phyloP scores from a whole-genome alignment of 1,140 invertebrate species.

The Diorhabda carinulata region DNA sequence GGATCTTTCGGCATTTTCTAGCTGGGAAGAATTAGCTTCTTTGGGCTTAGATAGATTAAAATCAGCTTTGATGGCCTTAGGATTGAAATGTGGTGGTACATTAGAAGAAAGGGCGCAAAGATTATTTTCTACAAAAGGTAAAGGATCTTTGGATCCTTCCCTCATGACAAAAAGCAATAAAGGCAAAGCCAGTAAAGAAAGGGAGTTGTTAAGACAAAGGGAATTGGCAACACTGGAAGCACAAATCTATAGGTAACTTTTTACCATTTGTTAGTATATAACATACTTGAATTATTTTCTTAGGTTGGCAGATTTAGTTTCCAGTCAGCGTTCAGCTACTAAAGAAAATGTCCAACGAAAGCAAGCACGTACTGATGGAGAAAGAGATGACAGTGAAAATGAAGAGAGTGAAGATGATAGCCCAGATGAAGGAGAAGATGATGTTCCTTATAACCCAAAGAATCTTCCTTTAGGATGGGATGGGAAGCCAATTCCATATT shows the following conservation, averaged over 20 bases:
- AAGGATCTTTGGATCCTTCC: constrained; percentile 83
- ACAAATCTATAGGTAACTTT: constrained; percentile 71
- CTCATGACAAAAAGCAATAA: constrained; percentile 83
- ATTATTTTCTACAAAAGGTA: constrained; percentile 93
- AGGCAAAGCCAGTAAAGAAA: constrained; percentile 62
- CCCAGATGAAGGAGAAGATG: constrained; percentile 82
- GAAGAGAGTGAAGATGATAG: constrained; percentile 83
- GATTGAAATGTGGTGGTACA: constrained; percentile 96
- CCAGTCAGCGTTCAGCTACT: constrained; percentile 81
- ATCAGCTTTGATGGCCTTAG: constrained; percentile 94
- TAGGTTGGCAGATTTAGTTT: constrained; percentile 75
- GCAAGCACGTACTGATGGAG: constrained; percentile 93
- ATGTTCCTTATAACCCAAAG: constrained; percentile 98
- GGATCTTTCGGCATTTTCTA: constrained; percentile 93
- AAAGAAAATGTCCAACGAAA: constrained; percentile 98
- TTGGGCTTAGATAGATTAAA: constrained; percentile 96
- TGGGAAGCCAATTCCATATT: constrained; percentile 99
- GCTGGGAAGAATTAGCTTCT: constrained; percentile 96
- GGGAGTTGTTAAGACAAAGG: constrained; percentile 70
- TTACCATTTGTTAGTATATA: neutral
- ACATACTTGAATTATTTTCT: constrained; percentile 14
- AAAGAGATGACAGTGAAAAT: constrained; percentile 87
- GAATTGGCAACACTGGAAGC: constrained; percentile 84
- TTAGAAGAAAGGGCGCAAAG: constrained; percentile 94
- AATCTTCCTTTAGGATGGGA: constrained; percentile 99